These are phyloP conservation scores for Tenualosa ilisha DNA, from an alignment of 2,797 vertebrate genomes.

Conservation along the genomic window DNA sequence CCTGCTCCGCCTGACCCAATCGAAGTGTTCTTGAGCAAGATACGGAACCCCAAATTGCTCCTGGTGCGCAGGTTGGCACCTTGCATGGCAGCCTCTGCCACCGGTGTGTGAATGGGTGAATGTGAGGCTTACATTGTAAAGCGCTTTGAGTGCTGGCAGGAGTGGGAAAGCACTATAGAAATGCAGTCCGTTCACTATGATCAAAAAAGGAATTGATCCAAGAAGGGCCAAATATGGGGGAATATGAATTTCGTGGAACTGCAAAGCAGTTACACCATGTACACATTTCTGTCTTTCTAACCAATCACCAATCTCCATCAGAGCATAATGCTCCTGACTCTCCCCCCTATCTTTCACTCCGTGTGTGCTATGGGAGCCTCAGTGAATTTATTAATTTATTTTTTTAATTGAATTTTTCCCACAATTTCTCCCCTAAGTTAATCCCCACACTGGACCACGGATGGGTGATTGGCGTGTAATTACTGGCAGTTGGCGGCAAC, in stretches of 20 bases:
- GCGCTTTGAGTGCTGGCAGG: too few species aligned
- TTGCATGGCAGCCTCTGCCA: too few species aligned
- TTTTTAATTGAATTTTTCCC: constrained; percentile 76
- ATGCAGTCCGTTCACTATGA: too few species aligned
- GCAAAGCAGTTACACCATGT: background rate
- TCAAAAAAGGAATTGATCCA: too few species aligned
- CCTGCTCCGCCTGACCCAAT: too few species aligned
- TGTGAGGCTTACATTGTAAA: too few species aligned
- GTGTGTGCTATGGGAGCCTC: constrained; percentile 52
- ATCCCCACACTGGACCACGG: constrained; percentile 66
- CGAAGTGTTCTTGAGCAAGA: too few species aligned
- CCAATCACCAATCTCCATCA: background rate
- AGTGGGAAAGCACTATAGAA: too few species aligned
- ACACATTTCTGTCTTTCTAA: background rate
- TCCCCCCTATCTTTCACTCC: constrained; percentile 30
- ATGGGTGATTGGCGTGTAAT: constrained; percentile 77
- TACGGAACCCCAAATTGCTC: too few species aligned
- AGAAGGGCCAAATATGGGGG: background rate
- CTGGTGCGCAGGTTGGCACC: too few species aligned
- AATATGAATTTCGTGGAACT: background rate
- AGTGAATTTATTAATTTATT: constrained; percentile 65
- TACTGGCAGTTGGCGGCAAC: constrained; percentile 64
- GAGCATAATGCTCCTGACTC: constrained; percentile 22
- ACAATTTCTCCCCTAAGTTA: constrained; percentile 70
- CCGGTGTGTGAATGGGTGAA: too few species aligned